A percentile compares a stretch with the other conserved stretches of the same genome.
Conservation (phyloP, 2,888 invertebrate species). For the Eristalis arbustorum region DNA sequence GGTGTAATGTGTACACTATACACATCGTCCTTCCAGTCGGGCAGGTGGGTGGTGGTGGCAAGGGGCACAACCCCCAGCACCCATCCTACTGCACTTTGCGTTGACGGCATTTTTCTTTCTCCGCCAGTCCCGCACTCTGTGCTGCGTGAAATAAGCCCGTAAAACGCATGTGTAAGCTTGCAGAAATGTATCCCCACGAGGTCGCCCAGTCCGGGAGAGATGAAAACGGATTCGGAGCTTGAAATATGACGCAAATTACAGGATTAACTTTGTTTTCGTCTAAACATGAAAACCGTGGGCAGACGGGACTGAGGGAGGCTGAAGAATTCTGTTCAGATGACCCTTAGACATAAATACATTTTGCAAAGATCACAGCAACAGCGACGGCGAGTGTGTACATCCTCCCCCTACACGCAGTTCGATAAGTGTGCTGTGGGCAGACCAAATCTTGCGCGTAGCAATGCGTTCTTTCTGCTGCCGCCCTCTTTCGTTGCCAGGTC, state of each 20-base stretch:
- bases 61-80: background rate
- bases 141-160: slow-evolving; percentile 19
- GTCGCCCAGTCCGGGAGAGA: background rate
- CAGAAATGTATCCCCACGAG: slow-evolving; percentile 30
- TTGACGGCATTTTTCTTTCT: slow-evolving; percentile 14
- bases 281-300: background rate
- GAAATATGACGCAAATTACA: slow-evolving; percentile 40
- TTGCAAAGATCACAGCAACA: slow-evolving; percentile 24
- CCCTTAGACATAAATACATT: slow-evolving; percentile 14
- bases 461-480: slow-evolving; percentile 19
- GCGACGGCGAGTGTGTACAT: slow-evolving; percentile 25
- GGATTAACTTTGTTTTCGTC: slow-evolving; percentile 20
- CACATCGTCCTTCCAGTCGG: background rate
- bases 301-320: background rate
- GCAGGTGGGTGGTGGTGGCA: background rate
- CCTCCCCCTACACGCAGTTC: background rate
- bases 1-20: slow-evolving; percentile 24
- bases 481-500: background rate
- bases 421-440: slow-evolving; percentile 29
- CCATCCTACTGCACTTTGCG: slow-evolving; percentile 32
- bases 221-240: background rate
- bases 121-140: background rate
- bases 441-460: slow-evolving; percentile 62
- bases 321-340: background rate
- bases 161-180: slow-evolving; percentile 65